Percentiles rank a stretch among this genome's conserved stretches.
Evolutionary conservation across 2,113 vertebrate genomes (phyloP).

Genomic region (Meriones unguiculatus): DNA sequence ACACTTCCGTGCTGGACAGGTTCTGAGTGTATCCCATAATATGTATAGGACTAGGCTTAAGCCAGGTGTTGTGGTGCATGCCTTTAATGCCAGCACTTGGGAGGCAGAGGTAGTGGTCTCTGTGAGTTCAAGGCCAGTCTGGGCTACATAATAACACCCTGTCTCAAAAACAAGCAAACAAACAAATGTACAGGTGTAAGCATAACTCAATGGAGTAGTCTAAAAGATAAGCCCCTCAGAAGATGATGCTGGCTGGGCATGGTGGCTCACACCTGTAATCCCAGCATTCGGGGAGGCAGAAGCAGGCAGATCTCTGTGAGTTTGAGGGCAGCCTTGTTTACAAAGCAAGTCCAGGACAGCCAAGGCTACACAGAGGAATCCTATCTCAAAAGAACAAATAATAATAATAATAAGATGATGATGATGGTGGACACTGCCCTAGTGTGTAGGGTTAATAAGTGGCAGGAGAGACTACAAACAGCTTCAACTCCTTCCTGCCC

Average conservation of each 20-base stretch:
- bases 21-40: background rate
- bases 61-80: background rate
- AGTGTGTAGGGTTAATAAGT: background rate
- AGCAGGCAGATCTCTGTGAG: too few species aligned
- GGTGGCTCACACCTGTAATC: too few species aligned
- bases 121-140: background rate
- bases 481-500: background rate
- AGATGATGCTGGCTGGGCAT: background rate
- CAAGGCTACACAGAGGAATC: too few species aligned
- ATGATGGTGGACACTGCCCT: background rate
- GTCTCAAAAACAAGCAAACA: background rate
- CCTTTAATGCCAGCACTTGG: background rate
- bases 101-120: background rate
- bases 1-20: background rate
- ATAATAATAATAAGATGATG: too few species aligned
- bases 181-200: background rate
- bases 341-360: too few species aligned
- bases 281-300: too few species aligned
- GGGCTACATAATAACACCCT: background rate
- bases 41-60: background rate
- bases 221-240: background rate
- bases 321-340: too few species aligned
- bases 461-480: background rate
- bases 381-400: too few species aligned
- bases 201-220: background rate